Percentiles rank a stretch among this genome's conserved stretches.
Conservation (phyloP, 2,888 invertebrate genomes). For the Erynnis tages region DNA sequence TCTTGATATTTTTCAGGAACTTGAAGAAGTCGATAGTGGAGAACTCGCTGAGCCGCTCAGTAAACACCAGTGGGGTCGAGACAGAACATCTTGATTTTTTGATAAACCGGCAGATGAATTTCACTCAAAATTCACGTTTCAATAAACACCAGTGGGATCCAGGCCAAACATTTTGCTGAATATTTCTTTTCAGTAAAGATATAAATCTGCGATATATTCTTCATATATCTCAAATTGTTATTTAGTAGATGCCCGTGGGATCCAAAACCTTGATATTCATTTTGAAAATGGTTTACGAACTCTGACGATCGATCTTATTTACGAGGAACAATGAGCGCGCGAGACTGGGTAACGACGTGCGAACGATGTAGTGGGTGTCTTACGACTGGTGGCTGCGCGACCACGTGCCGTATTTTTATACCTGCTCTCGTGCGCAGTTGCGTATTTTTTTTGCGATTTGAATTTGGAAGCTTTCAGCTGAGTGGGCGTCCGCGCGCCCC, state of each 20-base stretch:
- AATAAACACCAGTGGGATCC: conserved; percentile 72
- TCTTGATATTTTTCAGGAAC: conserved; percentile 36
- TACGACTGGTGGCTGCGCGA: conserved; percentile 60
- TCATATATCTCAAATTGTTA: conserved; percentile 35
- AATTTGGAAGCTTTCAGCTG: conserved; percentile 80
- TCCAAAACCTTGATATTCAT: conserved; percentile 76
- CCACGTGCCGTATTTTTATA: conserved; percentile 76
- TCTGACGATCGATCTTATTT: conserved; percentile 73
- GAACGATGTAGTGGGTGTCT: conserved; percentile 51
- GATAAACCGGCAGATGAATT: neutral
- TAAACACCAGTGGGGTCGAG: conserved; percentile 36
- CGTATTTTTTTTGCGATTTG: conserved; percentile 76
- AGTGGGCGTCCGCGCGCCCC: conserved; percentile 68
- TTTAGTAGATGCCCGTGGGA: conserved; percentile 73
- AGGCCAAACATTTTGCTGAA: conserved; percentile 56
- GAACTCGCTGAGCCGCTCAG: conserved; percentile 26
- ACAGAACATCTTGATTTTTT: conserved; percentile 32
- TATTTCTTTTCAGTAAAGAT: conserved; percentile 33
- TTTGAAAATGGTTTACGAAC: conserved; percentile 52
- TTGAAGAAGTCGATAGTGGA: conserved; percentile 6
- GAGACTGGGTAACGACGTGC: conserved; percentile 55
- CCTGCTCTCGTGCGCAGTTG: conserved; percentile 62
- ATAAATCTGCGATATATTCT: conserved; percentile 24
- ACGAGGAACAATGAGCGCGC: conserved; percentile 56
- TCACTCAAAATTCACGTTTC: conserved; percentile 32